phyloP scores from a whole-genome alignment of 2,888 invertebrate species.

The Bursaphelenchus okinawaensis region DNA sequence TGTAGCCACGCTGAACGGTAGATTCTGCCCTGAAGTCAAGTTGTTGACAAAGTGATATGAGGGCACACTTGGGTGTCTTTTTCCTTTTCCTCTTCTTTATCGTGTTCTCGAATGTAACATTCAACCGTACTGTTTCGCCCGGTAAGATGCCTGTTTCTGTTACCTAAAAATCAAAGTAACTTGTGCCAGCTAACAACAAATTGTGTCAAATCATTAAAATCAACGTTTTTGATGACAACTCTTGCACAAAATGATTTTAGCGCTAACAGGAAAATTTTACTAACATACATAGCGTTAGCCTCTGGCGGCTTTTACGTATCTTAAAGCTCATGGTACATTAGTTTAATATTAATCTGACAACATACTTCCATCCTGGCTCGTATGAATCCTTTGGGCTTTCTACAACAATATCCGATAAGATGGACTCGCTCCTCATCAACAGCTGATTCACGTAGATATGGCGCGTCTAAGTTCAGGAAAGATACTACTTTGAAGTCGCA shows the following conservation, averaged over 20 bases:
- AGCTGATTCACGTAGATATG: slow-evolving; percentile 41
- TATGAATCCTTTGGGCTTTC: slow-evolving; percentile 22
- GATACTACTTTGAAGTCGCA: slow-evolving; percentile 45
- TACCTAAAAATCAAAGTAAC: slow-evolving; percentile 24
- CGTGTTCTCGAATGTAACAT: slow-evolving; percentile 39
- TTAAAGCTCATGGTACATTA: too few species aligned
- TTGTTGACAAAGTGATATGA: slow-evolving; percentile 48
- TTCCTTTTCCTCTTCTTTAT: slow-evolving; percentile 33
- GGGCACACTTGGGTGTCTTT: slow-evolving; percentile 44
- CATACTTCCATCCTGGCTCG: slow-evolving; percentile 14
- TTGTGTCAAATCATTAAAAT: too few species aligned
- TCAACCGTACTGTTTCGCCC: slow-evolving; percentile 34
- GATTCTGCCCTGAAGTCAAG: slow-evolving; percentile 44
- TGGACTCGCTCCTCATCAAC: slow-evolving; percentile 41
- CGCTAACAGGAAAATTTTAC: too few species aligned
- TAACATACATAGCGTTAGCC: too few species aligned
- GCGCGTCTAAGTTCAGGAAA: slow-evolving; percentile 50
- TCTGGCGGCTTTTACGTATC: too few species aligned
- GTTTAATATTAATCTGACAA: background rate
- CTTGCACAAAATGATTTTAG: too few species aligned
- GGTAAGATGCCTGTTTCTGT: slow-evolving; percentile 45
- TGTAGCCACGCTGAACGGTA: slow-evolving; percentile 16
- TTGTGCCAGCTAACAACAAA: too few species aligned
- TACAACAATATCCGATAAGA: slow-evolving; percentile 27
- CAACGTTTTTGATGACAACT: too few species aligned